Base-by-base conservation (phyloP, 1,140 invertebrate species). In the Monochamus saltuarius region DNA sequence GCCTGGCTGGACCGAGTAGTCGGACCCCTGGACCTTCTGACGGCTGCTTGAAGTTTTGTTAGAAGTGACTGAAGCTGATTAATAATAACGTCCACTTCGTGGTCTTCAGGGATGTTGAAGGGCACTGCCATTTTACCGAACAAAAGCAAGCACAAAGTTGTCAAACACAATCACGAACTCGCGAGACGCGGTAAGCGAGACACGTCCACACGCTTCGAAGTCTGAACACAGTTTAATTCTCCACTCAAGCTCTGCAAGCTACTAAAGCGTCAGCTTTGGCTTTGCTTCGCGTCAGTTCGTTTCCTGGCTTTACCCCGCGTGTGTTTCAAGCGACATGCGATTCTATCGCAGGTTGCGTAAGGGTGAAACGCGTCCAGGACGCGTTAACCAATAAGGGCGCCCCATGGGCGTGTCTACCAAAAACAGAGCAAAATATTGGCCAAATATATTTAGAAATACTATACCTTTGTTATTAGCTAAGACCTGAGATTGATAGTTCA, bases 71-170 rank as follows among this genome's bases (percentile, higher is more conserved):
- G 58, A 57, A 68, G 61, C 52, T 68, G 67, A 7, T 36, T 43
- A 17, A 68, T 53, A 19, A 68, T 53, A 51, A 68, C 61, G 54
- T 68, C 63, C 19, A 65, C 64, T 50, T 68, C 67, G 37, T 75
- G 70, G 56, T 78, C 76, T 57, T 71, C 71, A 13, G 76, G 77
- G 36, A 77, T 62, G 51, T 68, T 66, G 62, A 78, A 78, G 16
- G 77, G 77, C 60, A 78, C 76, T 54, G 77, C 77, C 77, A 78
- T 78, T 38, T 37, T 40, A 59, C 46, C 46, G 35, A 49, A 62
- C 35, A 38, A 59, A n/a, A 45, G 17, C 9, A 47, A 63, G 45
- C 37, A 56, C 50, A 43, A 54, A 11, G 53, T 16, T n/a, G n/a
- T 59, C 38, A 36, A 56, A 56, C 55, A 56, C 55, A 16, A 57